Base-by-base conservation (phyloP, 2,888 invertebrate genomes). In the Catocala fraxini region DNA sequence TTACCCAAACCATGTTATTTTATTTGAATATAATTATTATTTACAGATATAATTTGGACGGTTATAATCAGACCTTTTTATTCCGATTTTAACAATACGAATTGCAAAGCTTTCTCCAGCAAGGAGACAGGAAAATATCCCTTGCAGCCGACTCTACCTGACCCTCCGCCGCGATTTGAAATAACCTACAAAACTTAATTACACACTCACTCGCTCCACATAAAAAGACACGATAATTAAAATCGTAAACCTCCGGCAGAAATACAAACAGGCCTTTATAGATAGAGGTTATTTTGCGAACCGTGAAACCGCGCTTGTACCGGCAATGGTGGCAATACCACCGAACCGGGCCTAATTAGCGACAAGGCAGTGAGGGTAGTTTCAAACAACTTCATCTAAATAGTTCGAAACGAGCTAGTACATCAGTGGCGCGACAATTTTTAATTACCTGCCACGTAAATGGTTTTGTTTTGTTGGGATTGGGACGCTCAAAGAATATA, bases 311-410 rank as follows among this genome's bases (percentile, higher is more conserved):
- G 47, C 63, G 59, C 55, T 59, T 61, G 69, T 64, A 72, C 66
- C 41, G 73, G 72, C 70, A 69, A 63, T 68, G 67, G 56, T 56
- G 46, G 56, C 59, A 63, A 58, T 70, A 75, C 45, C 58, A 63
- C 60, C 64, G 66, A 73, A 71, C 72, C 69, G 70, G 70, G 64
- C 68, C 77, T 85, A 87, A 87, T 87, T 86, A 86, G 80, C 70
- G 73, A 72, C 76, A 75, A 81, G 68, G 70, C 68, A 57, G n/a
- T 53, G 25, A 59, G 53, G 42, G 34, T 59, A 74, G 76, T 80
- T 86, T 68, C 72, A 65, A 79, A 77, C 73, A 78, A 83, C 78
- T 84, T 71, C 74, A 66, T 65, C 79, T 80, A 79, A 83, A 83
- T 82, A 83, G 79, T 81, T 73, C 52, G 59, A 53, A 69, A 70